phyloP scores from a whole-genome alignment of 2,888 invertebrate genomes.

The Athrips mouffetella region DNA sequence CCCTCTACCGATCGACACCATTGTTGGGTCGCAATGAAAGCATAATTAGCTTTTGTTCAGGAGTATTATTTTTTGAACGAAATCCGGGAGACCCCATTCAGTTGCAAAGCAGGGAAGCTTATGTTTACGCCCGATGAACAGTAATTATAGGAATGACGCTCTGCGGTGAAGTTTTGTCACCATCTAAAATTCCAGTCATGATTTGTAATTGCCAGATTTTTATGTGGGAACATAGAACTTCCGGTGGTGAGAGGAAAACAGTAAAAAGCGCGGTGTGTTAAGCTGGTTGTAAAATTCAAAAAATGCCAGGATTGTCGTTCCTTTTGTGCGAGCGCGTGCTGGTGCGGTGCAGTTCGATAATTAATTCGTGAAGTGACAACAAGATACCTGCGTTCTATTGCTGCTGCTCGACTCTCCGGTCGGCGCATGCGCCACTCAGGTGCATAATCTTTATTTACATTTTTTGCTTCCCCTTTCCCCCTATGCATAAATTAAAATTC shows the following conservation, averaged over 20 bases:
- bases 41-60: slow-evolving; percentile 72
- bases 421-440: slow-evolving; percentile 62
- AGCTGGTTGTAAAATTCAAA: slow-evolving; percentile 26
- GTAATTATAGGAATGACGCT: slow-evolving; percentile 52
- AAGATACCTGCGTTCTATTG: slow-evolving; percentile 54
- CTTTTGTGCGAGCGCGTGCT: slow-evolving; percentile 50
- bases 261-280: slow-evolving; percentile 34
- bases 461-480: slow-evolving; percentile 72
- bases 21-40: slow-evolving; percentile 58
- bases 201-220: slow-evolving; percentile 52
- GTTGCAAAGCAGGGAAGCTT: slow-evolving; percentile 55
- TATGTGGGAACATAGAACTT: slow-evolving; percentile 25
- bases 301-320: slow-evolving; percentile 36
- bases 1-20: slow-evolving; percentile 44
- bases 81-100: slow-evolving; percentile 50
- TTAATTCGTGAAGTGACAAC: slow-evolving; percentile 61
- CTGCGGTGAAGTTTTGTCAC: slow-evolving; percentile 47
- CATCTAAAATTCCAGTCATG: slow-evolving; percentile 52
- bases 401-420: slow-evolving; percentile 15
- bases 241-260: slow-evolving; percentile 31
- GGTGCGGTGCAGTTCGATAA: slow-evolving; percentile 49
- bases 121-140: slow-evolving; percentile 63
- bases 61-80: slow-evolving; percentile 56
- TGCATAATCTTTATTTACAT: slow-evolving; percentile 72
- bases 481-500: slow-evolving; percentile 75